Base-by-base conservation (phyloP, 2,113 vertebrate genomes). In the Gymnogyps californianus region DNA sequence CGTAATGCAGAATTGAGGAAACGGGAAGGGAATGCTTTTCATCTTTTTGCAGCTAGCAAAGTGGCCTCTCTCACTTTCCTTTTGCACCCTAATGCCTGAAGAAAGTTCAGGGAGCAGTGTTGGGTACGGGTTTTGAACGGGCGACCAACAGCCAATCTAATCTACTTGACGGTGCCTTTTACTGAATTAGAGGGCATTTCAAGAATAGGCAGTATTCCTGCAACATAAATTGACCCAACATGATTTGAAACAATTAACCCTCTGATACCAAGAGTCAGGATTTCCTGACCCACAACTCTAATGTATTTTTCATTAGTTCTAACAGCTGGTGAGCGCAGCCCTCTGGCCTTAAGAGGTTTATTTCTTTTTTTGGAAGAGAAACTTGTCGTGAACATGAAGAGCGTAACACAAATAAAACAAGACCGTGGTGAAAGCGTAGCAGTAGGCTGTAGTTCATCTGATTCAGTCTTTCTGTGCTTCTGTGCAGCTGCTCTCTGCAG, bases 241-340 rank as follows among this genome's bases (percentile, higher is more conserved):
- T 88, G 94, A 97, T 97, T 97, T 97, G 95, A 96, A 96, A 97
- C 96, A 97, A 97, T 97, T 97, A 97, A 97, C 97, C 97, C 96
- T 97, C 95, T 93, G 97, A 95, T 97, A 97, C 66, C 91, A 90
- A 83, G 96, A 97, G 97, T 97, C 96, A 96, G 89, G 91, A 95
- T 97, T 96, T 97, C 91, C 93, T 97, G 95, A 97, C 96, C 95
- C 93, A 93, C 96, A 94, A 87, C 95, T 96, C 96, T 97, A 97
- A 97, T 97, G 94, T 95, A 95, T 97, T 97, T 97, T 97, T 97
- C 97, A 97, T 97, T 97, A 97, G 96, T 95, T 96, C 84, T 96
- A 97, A 97, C 97, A 96, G 97, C 96, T 97, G 97, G 97, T 94
- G 96, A 96, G 91, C 89, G 0, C 87, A 95, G 91, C 96, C 96